phyloP scores from a whole-genome alignment of 2,113 vertebrate genomes.

The Chlorodrepanis virens region DNA sequence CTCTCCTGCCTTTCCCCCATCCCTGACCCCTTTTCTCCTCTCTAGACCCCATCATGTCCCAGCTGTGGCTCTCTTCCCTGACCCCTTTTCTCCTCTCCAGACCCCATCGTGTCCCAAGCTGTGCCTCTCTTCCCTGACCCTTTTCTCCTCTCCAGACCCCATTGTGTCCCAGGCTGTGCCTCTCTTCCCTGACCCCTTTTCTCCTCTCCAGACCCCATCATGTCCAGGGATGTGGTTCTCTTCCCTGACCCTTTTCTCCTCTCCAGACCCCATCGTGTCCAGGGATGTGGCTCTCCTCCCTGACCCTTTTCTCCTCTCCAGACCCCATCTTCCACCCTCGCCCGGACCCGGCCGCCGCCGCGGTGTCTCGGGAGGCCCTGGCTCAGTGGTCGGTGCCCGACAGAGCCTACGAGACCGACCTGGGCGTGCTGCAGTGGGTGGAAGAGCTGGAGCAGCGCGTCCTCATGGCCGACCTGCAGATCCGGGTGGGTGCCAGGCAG shows the following conservation, averaged over 20 bases:
- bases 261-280: not conserved
- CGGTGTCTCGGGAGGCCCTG: slow-evolving; percentile 73
- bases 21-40: too few relatives aligned
- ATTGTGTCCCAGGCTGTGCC: too few relatives aligned
- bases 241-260: not conserved
- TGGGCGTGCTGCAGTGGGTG: slow-evolving; percentile 87
- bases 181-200: too few relatives aligned
- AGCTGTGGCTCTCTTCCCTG: fast-evolving
- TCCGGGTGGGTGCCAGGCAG: slow-evolving; percentile 73
- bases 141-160: too few relatives aligned
- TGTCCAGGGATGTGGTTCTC: fast-evolving
- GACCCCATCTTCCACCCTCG: slow-evolving; percentile 51
- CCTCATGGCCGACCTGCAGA: slow-evolving; percentile 86
- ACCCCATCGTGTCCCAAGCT: too few relatives aligned
- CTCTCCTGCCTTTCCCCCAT: too few relatives aligned
- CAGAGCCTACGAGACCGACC: slow-evolving; percentile 81
- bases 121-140: too few relatives aligned
- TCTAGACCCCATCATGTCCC: too few relatives aligned
- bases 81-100: too few relatives aligned
- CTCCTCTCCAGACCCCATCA: too few relatives aligned
- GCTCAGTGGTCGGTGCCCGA: slow-evolving; percentile 83
- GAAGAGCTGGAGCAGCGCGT: slow-evolving; percentile 92
- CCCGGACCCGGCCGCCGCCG: slow-evolving; percentile 44
- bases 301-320: not conserved
- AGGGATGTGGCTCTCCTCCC: not conserved